Evolutionary conservation across 1,140 invertebrate species (phyloP), one percentile per base, ranked within the genome.

Genomic region (Cotesia chilonis): DNA sequence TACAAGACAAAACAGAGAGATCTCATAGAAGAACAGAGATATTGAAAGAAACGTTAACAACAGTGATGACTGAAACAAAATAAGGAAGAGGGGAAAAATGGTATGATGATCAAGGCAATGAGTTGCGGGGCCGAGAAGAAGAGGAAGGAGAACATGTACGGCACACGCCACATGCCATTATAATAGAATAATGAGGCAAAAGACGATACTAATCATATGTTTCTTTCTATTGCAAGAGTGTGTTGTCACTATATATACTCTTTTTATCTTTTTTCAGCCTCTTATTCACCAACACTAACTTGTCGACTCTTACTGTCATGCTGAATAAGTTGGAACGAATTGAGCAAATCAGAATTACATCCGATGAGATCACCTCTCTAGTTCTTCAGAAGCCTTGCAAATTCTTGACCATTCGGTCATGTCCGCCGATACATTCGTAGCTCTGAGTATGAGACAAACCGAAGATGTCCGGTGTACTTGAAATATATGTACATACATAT

Each of bases 281-380:
- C 14, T 60, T 47, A 68, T 54, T 72, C 35, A 65, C 65, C 55
- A 10, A 64, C 4, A 65, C 65, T 61, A 10, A 64, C 4, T 59
- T n/a, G 28, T 65, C 71, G 54, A 69, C 73, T 73, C 80, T 79
- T 82, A 77, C 75, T 72, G 57, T 72, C 57, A 67, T 41, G 71
- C 65, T 66, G 41, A 63, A 69, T 76, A 79, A 82, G 76, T 80
- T 82, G 79, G 79, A 81, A 81, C 81, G 81, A 85, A 85, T 85
- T 85, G 83, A 85, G 83, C 84, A 84, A 85, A 85, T 85, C 84
- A 85, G 80, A 84, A 83, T 78, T 81, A 85, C 83, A 85, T 84
- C 84, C 83, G 84, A 85, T 85, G 84, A 85, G 83, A 81, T 85
- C 84, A 85, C 78, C 80, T 79, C 76, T 77, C 55, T 72, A 72